Evolutionary conservation across 2,113 vertebrate genomes (phyloP).

Genomic region (Zootoca vivipara): DNA sequence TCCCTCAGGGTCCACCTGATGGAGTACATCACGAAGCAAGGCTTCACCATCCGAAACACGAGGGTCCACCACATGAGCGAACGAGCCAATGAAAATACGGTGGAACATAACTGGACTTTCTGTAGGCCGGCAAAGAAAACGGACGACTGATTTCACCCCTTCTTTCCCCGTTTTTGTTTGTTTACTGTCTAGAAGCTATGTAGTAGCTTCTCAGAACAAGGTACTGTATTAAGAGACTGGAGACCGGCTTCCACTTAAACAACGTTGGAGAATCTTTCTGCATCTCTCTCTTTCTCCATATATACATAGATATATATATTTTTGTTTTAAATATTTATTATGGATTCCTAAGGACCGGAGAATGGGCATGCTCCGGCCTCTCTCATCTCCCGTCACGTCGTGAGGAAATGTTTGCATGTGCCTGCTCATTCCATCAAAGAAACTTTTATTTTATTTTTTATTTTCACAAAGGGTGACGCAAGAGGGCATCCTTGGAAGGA

Average conservation of each 20-base stretch:
- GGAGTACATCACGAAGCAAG: conserved; percentile 99
- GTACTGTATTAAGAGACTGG: conserved; percentile 28
- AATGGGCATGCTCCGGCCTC: conserved; percentile 62
- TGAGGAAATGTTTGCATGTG: conserved; percentile 75
- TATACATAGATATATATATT: too few species aligned
- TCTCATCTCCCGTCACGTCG: conserved; percentile 65
- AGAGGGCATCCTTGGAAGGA: conserved; percentile 65
- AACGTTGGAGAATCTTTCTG: conserved; percentile 52
- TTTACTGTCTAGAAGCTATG: background rate
- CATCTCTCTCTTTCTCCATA: background rate
- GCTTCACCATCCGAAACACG: conserved; percentile 95
- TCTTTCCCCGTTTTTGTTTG: background rate
- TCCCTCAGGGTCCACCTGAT: conserved; percentile 94
- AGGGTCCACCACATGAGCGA: conserved; percentile 99
- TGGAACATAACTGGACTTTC: conserved; percentile 99
- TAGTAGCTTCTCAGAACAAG: conserved; percentile 2
- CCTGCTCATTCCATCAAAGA: conserved; percentile 69
- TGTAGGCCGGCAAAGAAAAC: conserved; percentile 94
- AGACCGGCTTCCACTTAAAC: conserved; percentile 59
- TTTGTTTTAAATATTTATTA: conserved; percentile 80
- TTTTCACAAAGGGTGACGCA: conserved; percentile 30
- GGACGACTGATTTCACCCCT: conserved; percentile 84
- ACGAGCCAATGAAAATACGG: conserved; percentile 97
- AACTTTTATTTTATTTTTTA: too few species aligned
- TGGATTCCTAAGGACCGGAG: conserved; percentile 71